Conservation (phyloP, 1,140 invertebrate species). For the Drosophila funebris region DNA sequence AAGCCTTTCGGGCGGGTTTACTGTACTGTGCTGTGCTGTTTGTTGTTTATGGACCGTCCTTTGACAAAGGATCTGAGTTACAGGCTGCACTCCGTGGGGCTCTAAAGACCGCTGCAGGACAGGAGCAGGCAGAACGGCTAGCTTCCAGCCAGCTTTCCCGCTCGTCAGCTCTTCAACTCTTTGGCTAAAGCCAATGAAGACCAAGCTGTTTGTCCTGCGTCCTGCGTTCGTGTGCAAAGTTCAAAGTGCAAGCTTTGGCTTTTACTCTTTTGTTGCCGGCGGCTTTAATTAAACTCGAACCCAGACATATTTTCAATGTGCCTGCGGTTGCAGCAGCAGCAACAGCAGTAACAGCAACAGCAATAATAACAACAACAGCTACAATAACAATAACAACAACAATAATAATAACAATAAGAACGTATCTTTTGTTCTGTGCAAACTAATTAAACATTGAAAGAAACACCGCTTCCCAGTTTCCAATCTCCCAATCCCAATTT, state of each 20-base stretch:
- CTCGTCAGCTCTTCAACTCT: slow-evolving; percentile 3
- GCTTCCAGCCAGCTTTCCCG: background rate
- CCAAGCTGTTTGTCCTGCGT: slow-evolving; percentile 14
- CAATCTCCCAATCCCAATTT: background rate
- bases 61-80: slow-evolving; percentile 38
- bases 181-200: slow-evolving; percentile 11
- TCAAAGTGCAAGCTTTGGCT: slow-evolving; percentile 43
- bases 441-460: slow-evolving; percentile 74
- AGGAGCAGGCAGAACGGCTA: background rate
- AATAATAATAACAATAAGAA: slow-evolving; percentile 19
- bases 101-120: slow-evolving; percentile 1
- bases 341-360: slow-evolving; percentile 10
- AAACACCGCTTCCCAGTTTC: slow-evolving; percentile 1
- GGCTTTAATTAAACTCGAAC: slow-evolving; percentile 71
- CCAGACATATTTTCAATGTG: slow-evolving; percentile 43
- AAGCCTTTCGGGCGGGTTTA: slow-evolving; percentile 38
- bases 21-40: no score
- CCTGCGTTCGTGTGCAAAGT: slow-evolving; percentile 31
- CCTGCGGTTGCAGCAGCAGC: slow-evolving; percentile 19
- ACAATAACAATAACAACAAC: background rate
- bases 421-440: slow-evolving; percentile 58
- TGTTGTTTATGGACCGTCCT: slow-evolving; percentile 38
- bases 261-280: slow-evolving; percentile 38
- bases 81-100: slow-evolving; percentile 8
- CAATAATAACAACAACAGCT: slow-evolving; percentile 31